A percentile compares a stretch with the other conserved stretches of the same genome.
These are phyloP conservation scores for Mythimna lalbum DNA, from an alignment of 2,888 invertebrate genomes.

Conservation along the genomic window DNA sequence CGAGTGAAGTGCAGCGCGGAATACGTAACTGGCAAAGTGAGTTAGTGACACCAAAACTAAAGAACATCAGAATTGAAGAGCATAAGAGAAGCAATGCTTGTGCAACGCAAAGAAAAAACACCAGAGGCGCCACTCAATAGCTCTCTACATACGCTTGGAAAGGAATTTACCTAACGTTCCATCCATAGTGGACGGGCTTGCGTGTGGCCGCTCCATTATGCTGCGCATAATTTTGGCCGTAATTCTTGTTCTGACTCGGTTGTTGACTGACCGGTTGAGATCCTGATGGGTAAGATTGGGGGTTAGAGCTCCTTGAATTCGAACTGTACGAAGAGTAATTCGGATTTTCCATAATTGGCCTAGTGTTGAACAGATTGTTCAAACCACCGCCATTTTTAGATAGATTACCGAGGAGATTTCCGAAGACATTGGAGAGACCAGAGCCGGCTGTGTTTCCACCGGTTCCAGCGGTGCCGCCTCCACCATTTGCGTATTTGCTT, in stretches of 20 bases:
- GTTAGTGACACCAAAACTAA: slow-evolving; percentile 48
- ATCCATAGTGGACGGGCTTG: slow-evolving; percentile 85
- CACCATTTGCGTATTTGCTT: slow-evolving; percentile 76
- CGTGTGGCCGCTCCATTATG: slow-evolving; percentile 78
- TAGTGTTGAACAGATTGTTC: slow-evolving; percentile 81
- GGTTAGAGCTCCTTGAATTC: slow-evolving; percentile 83
- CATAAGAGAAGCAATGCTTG: slow-evolving; percentile 40
- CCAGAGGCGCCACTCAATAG: slow-evolving; percentile 68
- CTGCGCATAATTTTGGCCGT: slow-evolving; percentile 77
- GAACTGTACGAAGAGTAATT: slow-evolving; percentile 82
- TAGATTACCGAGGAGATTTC: slow-evolving; percentile 84
- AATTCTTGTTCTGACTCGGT: slow-evolving; percentile 81
- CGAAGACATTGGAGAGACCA: slow-evolving; percentile 69
- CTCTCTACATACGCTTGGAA: slow-evolving; percentile 50
- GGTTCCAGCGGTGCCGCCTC: slow-evolving; percentile 35
- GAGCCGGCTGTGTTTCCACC: slow-evolving; percentile 48
- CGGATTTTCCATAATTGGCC: slow-evolving; percentile 87
- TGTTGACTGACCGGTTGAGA: slow-evolving; percentile 78
- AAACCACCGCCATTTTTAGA: slow-evolving; percentile 79
- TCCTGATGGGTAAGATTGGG: slow-evolving; percentile 84
- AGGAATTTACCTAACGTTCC: slow-evolving; percentile 87
- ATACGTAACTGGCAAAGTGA: slow-evolving; percentile 20
- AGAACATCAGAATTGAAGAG: slow-evolving; percentile 15
- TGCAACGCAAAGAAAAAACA: slow-evolving; percentile 61
- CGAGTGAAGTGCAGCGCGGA: slow-evolving; percentile 24